Evolutionary conservation across 2,888 invertebrate species (phyloP).

Genomic region (Diplolepis rosae): DNA sequence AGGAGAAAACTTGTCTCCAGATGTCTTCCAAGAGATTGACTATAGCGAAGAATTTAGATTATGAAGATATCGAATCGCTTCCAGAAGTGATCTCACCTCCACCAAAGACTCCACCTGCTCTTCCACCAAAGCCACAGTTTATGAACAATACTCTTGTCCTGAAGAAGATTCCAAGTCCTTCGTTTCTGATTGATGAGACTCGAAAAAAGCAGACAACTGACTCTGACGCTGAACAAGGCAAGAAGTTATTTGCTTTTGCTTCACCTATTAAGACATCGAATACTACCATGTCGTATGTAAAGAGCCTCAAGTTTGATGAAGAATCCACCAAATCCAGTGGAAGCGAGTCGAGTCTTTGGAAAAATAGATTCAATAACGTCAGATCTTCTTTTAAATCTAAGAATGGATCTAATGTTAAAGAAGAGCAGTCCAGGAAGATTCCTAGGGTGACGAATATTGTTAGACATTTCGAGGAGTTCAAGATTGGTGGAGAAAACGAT

Average conservation of each 20-base stretch:
- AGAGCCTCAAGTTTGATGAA: slow-evolving; percentile 63
- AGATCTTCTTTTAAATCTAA: slow-evolving; percentile 59
- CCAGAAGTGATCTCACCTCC: slow-evolving; percentile 74
- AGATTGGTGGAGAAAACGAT: slow-evolving; percentile 68
- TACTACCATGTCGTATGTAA: slow-evolving; percentile 44
- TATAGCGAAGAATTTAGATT: slow-evolving; percentile 70
- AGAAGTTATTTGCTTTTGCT: slow-evolving; percentile 49
- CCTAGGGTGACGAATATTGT: slow-evolving; percentile 68
- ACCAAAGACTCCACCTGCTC: slow-evolving; percentile 79
- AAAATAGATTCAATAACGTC: slow-evolving; percentile 59
- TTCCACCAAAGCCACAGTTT: slow-evolving; percentile 85
- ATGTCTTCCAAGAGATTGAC: slow-evolving; percentile 69
- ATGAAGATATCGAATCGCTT: slow-evolving; percentile 71
- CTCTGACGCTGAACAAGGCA: slow-evolving; percentile 47
- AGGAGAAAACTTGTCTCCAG: slow-evolving; percentile 68
- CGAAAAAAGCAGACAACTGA: slow-evolving; percentile 56
- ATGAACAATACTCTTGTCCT: slow-evolving; percentile 72
- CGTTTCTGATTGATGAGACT: slow-evolving; percentile 70
- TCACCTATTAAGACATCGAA: slow-evolving; percentile 42
- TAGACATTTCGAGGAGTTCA: slow-evolving; percentile 71
- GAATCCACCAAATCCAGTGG: slow-evolving; percentile 43
- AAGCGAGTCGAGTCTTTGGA: slow-evolving; percentile 51
- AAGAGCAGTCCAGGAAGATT: slow-evolving; percentile 37
- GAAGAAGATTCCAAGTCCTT: slow-evolving; percentile 71
- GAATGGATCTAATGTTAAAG: not conserved